Evolutionary conservation across 1,140 invertebrate species (phyloP), one percentile per base, ranked within the genome.

Genomic region (Dysdera silvatica): DNA sequence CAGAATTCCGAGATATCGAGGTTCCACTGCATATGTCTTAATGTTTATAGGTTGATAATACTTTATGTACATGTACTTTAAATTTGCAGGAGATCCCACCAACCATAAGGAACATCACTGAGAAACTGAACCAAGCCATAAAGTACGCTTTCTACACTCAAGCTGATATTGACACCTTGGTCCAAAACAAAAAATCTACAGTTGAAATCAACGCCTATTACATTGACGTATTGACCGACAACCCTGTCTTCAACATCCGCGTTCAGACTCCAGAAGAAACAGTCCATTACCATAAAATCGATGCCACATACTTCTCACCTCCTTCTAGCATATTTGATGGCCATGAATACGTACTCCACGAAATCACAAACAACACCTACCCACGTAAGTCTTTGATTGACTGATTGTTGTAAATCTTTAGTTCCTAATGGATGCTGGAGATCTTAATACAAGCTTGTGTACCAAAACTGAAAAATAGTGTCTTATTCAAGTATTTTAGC

Each of bases 131-230:
- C n/a, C 1, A 58, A 3, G 47, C 60, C 31, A 4, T 66, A 14
- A 66, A 66, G 35, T 28, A 62, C n/a, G 40, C 54, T 29, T 52
- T 43, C 24, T 66, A 56, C 52, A 29, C 35, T 5, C 49, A 68
- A 8, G 10, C 32, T 16, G n/a, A n/a, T n/a, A 10, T 14, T 4
- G 24, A 12, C 47, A 3, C 35, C 4, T 5, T 35, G 4, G 45
- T 52, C 23, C 7, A 47, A 29, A 32, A 23, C n/a, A 43, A 47
- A 0, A 35, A 37, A 16, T n/a, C n/a, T n/a, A 29, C 6, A 10
- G 2, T 61, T 1, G 0, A 18, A n/a, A 6, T 54, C 5, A 32
- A 53, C 18, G 20, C 26, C 18, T 35, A 26, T 20, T 54, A 61
- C 51, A 54, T 61, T 26, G 23, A 61, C 40, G 55, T 54, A 24